Percentiles rank a stretch among this genome's conserved stretches.
phyloP scores from a whole-genome alignment of 2,797 vertebrate genomes.

The Syndactyla subalaris region DNA sequence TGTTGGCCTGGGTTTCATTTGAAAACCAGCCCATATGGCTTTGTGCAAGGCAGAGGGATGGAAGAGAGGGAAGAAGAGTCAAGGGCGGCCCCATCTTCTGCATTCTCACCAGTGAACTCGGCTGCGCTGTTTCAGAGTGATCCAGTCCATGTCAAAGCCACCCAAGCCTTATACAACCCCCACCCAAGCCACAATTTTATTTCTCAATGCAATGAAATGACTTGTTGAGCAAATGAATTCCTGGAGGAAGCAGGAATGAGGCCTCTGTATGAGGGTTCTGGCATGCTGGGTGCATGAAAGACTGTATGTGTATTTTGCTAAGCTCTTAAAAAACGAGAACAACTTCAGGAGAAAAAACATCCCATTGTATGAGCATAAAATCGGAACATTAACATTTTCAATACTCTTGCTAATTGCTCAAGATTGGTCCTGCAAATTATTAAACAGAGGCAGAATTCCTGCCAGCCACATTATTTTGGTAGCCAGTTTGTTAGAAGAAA shows the following conservation, averaged over 20 bases:
- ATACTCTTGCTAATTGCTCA: slow-evolving; percentile 24
- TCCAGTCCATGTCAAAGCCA: neutral
- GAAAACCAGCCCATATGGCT: neutral
- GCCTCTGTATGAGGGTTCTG: neutral
- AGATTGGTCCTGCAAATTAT: slow-evolving; percentile 33
- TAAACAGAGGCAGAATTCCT: slow-evolving; percentile 34
- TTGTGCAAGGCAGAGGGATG: neutral
- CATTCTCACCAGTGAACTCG: neutral
- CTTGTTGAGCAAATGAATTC: slow-evolving; percentile 15
- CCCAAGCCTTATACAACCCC: neutral
- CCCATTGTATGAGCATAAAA: slow-evolving; percentile 26
- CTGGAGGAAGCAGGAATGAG: neutral
- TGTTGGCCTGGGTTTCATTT: neutral
- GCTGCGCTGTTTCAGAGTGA: neutral
- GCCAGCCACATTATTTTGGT: slow-evolving; percentile 39
- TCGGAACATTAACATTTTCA: slow-evolving; percentile 37
- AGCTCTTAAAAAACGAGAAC: slow-evolving; percentile 17
- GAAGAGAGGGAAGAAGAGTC: neutral
- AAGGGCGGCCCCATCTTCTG: neutral
- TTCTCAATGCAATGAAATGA: neutral
- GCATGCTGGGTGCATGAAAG: neutral
- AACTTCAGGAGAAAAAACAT: slow-evolving; percentile 30
- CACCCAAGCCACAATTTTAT: neutral
- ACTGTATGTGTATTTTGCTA: neutral
- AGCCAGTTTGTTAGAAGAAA: slow-evolving; percentile 34